Percentiles rank a stretch among this genome's conserved stretches.
Conservation (phyloP, 2,888 invertebrate genomes). For the Cheilosia scutellata region DNA sequence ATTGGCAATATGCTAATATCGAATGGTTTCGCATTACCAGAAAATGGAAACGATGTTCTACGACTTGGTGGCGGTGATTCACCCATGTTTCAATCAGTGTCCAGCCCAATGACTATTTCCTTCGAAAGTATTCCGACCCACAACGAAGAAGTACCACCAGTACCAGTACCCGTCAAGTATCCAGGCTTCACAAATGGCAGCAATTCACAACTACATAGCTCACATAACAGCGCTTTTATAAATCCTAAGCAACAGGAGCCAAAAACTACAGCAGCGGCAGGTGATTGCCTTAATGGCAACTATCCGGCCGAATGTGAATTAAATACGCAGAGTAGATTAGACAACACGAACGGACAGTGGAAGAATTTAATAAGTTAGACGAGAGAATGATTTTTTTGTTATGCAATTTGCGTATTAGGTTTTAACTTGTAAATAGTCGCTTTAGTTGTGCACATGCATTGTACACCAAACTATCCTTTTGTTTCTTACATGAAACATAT, state of each 20-base stretch:
- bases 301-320: slow-evolving; percentile 38
- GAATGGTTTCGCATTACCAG: slow-evolving; percentile 81
- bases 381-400: slow-evolving; percentile 14
- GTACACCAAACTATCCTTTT: background rate
- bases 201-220: slow-evolving; percentile 25
- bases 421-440: slow-evolving; percentile 60
- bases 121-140: slow-evolving; percentile 72
- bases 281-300: slow-evolving; percentile 62
- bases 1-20: slow-evolving; percentile 81
- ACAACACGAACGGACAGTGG: slow-evolving; percentile 69
- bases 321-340: slow-evolving; percentile 50
- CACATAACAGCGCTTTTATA: slow-evolving; percentile 50
- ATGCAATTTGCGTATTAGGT: slow-evolving; percentile 29
- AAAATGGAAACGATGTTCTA: slow-evolving; percentile 76
- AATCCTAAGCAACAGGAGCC: slow-evolving; percentile 50
- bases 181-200: slow-evolving; percentile 54
- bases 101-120: slow-evolving; percentile 66
- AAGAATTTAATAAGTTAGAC: slow-evolving; percentile 66
- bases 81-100: slow-evolving; percentile 77
- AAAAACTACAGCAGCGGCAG: slow-evolving; percentile 19
- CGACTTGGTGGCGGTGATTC: slow-evolving; percentile 77
- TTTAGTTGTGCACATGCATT: slow-evolving; percentile 22
- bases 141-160: slow-evolving; percentile 58
- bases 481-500: slow-evolving; percentile 11
- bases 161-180: slow-evolving; percentile 38